These are phyloP conservation scores for Brachymystax lenok DNA, from an alignment of 2,797 vertebrate genomes.

Conservation along the genomic window DNA sequence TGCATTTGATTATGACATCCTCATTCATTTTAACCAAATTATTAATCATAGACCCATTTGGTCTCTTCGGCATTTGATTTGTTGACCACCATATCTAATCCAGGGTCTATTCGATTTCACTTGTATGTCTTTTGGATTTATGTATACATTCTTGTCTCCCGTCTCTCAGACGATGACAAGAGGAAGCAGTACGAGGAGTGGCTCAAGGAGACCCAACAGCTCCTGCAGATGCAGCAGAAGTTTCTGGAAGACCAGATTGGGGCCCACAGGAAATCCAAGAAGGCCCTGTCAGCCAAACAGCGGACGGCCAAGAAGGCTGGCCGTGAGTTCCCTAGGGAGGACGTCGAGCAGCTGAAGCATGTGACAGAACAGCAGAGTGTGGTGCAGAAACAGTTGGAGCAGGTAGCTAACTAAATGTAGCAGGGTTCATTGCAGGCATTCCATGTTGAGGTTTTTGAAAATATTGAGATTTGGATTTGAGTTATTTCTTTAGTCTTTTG, in stretches of 20 bases:
- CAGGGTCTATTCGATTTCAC: not conserved
- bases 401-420: slow-evolving; percentile 73
- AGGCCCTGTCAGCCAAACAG: slow-evolving; percentile 96
- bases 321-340: slow-evolving; percentile 88
- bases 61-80: not conserved
- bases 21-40: too few relatives aligned
- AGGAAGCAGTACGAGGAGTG: slow-evolving; percentile 93
- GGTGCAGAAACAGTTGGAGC: slow-evolving; percentile 95
- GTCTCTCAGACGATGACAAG: slow-evolving; percentile 82
- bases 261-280: slow-evolving; percentile 92
- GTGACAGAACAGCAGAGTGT: slow-evolving; percentile 92
- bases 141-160: not conserved
- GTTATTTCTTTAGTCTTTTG: too few relatives aligned
- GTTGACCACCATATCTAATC: not conserved
- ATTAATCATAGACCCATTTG: not conserved
- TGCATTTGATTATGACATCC: not conserved
- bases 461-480: too few relatives aligned
- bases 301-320: slow-evolving; percentile 93
- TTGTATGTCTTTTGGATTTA: not conserved
- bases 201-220: slow-evolving; percentile 93
- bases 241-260: slow-evolving; percentile 96
- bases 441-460: too few relatives aligned
- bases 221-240: slow-evolving; percentile 97
- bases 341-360: slow-evolving; percentile 87
- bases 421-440: not conserved